A percentile compares a stretch with the other conserved stretches of the same genome.
These are phyloP conservation scores for Rhodophaea formosa DNA, from an alignment of 2,888 invertebrate species.

Conservation along the genomic window DNA sequence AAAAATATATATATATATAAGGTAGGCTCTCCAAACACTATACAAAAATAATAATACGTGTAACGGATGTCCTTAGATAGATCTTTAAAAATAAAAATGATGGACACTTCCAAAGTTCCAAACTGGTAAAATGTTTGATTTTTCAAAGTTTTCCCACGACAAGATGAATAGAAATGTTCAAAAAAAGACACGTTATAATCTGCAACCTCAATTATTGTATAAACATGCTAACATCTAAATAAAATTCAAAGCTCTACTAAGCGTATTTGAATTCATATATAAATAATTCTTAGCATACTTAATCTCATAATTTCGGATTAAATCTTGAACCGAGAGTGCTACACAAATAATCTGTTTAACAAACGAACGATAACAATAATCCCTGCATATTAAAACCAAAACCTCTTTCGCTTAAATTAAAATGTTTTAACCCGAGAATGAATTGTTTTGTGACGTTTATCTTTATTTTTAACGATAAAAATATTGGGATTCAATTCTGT, in stretches of 20 bases:
- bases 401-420: background rate
- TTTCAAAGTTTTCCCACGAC: too few relatives aligned
- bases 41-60: too few relatives aligned
- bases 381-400: background rate
- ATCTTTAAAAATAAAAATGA: too few relatives aligned
- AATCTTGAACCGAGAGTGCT: background rate
- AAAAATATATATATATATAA: too few relatives aligned
- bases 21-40: too few relatives aligned
- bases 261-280: background rate
- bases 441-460: background rate
- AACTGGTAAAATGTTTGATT: too few relatives aligned
- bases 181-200: too few relatives aligned
- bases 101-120: too few relatives aligned
- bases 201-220: too few relatives aligned
- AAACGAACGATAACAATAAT: background rate
- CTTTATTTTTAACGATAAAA: background rate
- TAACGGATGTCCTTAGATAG: too few relatives aligned
- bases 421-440: background rate
- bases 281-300: background rate
- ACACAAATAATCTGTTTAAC: background rate
- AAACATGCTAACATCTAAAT: background rate
- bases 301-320: background rate
- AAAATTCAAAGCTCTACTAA: background rate
- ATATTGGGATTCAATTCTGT: too few relatives aligned
- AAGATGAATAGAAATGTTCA: too few relatives aligned